phyloP scores from a whole-genome alignment of 2,888 invertebrate genomes.

The Erebia ligea region DNA sequence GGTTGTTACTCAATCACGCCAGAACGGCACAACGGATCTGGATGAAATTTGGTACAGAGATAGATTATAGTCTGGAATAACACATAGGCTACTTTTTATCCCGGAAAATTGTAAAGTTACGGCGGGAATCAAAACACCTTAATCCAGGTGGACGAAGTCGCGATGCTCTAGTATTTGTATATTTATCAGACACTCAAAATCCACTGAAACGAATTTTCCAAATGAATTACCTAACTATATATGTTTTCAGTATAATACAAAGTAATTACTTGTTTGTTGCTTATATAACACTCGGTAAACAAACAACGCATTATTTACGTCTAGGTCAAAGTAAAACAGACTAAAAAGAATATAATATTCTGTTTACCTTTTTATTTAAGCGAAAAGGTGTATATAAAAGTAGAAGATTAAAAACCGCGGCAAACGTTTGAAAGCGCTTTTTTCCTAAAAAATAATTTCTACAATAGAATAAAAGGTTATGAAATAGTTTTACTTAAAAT shows the following conservation, averaged over 20 bases:
- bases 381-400: not conserved
- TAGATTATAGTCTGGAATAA: no score
- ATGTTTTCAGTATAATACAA: not conserved
- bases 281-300: not conserved
- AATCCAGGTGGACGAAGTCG: no score
- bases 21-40: no score
- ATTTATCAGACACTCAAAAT: no score
- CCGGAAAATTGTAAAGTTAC: no score
- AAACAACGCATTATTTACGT: not conserved
- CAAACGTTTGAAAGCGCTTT: not conserved
- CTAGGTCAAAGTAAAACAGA: not conserved
- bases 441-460: not conserved
- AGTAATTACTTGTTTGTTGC: not conserved
- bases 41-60: no score
- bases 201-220: no score
- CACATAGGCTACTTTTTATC: no score
- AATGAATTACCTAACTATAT: no score
- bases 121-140: no score
- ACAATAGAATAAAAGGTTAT: not conserved
- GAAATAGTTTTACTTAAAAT: not conserved
- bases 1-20: no score
- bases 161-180: no score
- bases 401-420: constrained; percentile 6
- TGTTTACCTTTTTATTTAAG: not conserved
- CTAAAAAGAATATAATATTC: not conserved